phyloP scores from a whole-genome alignment of 2,797 vertebrate genomes.

The Platyrinchus mystaceus region DNA sequence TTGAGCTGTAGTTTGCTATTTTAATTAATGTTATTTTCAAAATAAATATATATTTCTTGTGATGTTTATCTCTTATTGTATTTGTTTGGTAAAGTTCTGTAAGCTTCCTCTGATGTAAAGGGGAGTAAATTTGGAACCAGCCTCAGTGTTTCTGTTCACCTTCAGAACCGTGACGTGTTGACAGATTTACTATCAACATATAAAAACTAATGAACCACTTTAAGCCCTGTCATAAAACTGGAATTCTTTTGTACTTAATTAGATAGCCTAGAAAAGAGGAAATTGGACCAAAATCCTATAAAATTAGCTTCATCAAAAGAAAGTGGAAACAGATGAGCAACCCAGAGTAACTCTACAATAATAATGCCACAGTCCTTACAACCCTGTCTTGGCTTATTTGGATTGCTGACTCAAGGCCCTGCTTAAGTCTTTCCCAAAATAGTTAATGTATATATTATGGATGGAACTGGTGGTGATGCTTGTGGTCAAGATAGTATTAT shows the following conservation, averaged over 20 bases:
- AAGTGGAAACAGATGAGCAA: conserved; percentile 30
- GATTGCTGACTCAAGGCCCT: not conserved
- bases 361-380: not conserved
- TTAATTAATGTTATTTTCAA: not conserved
- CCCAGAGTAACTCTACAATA: not conserved
- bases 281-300: not conserved
- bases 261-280: not conserved
- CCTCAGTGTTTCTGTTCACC: not conserved
- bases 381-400: not conserved
- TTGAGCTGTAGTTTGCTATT: not conserved
- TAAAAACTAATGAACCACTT: conserved; percentile 15
- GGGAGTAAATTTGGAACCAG: not conserved
- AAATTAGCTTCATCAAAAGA: not conserved
- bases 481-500: not conserved
- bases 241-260: conserved; percentile 7
- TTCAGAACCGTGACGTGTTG: not conserved
- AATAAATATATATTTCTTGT: too few relatives aligned
- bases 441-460: not conserved
- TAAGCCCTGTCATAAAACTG: conserved; percentile 9
- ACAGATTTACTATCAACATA: not conserved
- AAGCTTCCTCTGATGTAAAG: not conserved
- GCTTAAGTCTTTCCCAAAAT: not conserved
- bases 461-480: not conserved
- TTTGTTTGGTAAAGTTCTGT: not conserved
- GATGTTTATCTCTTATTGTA: not conserved